A percentile compares a stretch with the other conserved stretches of the same genome.
Conservation (phyloP, 2,888 invertebrate species). For the Heliconius aoede region DNA sequence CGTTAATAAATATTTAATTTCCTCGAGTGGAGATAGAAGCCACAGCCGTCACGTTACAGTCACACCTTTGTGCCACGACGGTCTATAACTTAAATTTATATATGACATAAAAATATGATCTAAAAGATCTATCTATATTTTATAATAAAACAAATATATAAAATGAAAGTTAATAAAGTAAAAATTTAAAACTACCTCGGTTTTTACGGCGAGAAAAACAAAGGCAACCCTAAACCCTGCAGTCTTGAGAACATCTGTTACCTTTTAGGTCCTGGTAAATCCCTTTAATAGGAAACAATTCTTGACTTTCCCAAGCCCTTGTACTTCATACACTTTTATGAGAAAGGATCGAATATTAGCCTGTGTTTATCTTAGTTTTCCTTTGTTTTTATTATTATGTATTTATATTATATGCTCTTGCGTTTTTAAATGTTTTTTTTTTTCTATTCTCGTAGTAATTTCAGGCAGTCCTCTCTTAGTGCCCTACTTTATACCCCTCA, state of each 20-base stretch:
- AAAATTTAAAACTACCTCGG: neutral
- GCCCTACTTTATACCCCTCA: too few species aligned
- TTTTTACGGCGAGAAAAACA: conserved; percentile 1
- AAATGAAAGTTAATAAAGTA: neutral
- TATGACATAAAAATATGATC: too few species aligned
- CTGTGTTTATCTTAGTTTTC: neutral
- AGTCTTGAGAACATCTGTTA: conserved; percentile 4
- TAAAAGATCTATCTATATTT: too few species aligned
- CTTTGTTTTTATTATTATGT: neutral
- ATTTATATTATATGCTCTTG: neutral
- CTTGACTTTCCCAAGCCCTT: conserved; percentile 16
- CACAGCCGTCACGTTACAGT: too few species aligned
- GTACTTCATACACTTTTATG: conserved; percentile 11
- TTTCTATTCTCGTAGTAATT: too few species aligned
- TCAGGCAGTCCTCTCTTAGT: too few species aligned
- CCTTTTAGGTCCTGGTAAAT: conserved; percentile 5
- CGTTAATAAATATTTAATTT: too few species aligned
- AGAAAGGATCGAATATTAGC: neutral
- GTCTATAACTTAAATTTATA: too few species aligned
- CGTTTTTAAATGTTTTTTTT: too few species aligned
- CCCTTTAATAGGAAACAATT: conserved; percentile 10
- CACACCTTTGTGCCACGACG: too few species aligned
- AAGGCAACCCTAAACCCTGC: conserved; percentile 3
- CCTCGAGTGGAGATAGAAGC: too few species aligned
- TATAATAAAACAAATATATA: neutral